Percentiles rank a stretch among this genome's conserved stretches.
Evolutionary conservation across 2,113 vertebrate genomes (phyloP).

Genomic region (Danio rerio): GRCz12tu NC_133190.1:41584501-41585000

Average conservation of each 20-base stretch:
- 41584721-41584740: slow-evolving; percentile 62
- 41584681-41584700: slow-evolving; percentile 37
- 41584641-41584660: slow-evolving; percentile 28
- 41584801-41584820: slow-evolving; percentile 49
- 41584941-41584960: slow-evolving; percentile 38
- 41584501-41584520: slow-evolving; percentile 33
- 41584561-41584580: not conserved
- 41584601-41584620: slow-evolving; percentile 39
- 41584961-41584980: slow-evolving; percentile 42
- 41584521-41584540: slow-evolving; percentile 28
- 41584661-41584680: slow-evolving; percentile 44
- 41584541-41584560: not conserved
- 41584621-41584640: slow-evolving; percentile 26
- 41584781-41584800: slow-evolving; percentile 57
- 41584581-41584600: not conserved
- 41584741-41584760: slow-evolving; percentile 57
- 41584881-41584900: slow-evolving; percentile 23
- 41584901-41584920: slow-evolving; percentile 44
- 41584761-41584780: slow-evolving; percentile 58
- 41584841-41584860: slow-evolving; percentile 38
- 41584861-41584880: slow-evolving; percentile 8
- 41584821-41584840: slow-evolving; percentile 51
- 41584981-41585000: slow-evolving; percentile 38
- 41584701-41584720: slow-evolving; percentile 52
- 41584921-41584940: slow-evolving; percentile 44